Percentiles rank a stretch among this genome's conserved stretches.
These are phyloP conservation scores for Branchellion lobata DNA, from an alignment of 2,888 invertebrate genomes.

Conservation along the genomic window DNA sequence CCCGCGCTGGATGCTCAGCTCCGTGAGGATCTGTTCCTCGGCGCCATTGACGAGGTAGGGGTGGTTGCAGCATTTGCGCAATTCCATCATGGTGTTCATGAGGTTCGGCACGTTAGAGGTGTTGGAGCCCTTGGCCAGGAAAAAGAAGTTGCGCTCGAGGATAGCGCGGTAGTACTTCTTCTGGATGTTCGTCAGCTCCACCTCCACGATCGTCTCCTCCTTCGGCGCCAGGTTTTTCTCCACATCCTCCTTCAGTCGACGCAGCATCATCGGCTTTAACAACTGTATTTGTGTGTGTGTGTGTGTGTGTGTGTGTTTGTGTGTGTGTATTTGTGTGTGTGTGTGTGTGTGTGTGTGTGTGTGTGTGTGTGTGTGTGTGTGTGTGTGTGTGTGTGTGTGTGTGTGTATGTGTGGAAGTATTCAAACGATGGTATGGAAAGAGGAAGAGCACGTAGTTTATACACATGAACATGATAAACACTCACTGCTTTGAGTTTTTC, in stretches of 20 bases:
- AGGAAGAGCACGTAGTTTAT: too few species aligned
- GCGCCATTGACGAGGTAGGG: slow-evolving; percentile 87
- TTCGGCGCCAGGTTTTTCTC: slow-evolving; percentile 98
- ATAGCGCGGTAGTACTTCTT: slow-evolving; percentile 99
- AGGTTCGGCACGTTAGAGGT: slow-evolving; percentile 89
- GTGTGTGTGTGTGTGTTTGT: too few species aligned
- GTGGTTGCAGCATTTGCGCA: slow-evolving; percentile 98
- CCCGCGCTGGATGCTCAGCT: slow-evolving; percentile 40
- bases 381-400: too few species aligned
- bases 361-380: too few species aligned
- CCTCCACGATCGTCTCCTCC: slow-evolving; percentile 98
- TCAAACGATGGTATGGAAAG: too few species aligned
- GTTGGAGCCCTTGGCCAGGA: slow-evolving; percentile 82
- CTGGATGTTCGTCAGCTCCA: slow-evolving; percentile 97
- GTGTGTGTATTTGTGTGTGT: too few species aligned
- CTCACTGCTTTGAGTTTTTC: slow-evolving; percentile 62
- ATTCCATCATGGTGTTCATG: slow-evolving; percentile 99
- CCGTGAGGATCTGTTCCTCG: slow-evolving; percentile 52
- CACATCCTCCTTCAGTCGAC: slow-evolving; percentile 96
- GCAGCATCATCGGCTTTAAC: slow-evolving; percentile 97
- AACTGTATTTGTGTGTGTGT: slow-evolving; percentile 65
- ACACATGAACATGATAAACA: too few species aligned
- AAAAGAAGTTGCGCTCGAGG: slow-evolving; percentile 94
- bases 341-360: too few species aligned
- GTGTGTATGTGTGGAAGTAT: too few species aligned